Conservation (phyloP, 1,140 invertebrate genomes). For the Neuroterus valhalla region DNA sequence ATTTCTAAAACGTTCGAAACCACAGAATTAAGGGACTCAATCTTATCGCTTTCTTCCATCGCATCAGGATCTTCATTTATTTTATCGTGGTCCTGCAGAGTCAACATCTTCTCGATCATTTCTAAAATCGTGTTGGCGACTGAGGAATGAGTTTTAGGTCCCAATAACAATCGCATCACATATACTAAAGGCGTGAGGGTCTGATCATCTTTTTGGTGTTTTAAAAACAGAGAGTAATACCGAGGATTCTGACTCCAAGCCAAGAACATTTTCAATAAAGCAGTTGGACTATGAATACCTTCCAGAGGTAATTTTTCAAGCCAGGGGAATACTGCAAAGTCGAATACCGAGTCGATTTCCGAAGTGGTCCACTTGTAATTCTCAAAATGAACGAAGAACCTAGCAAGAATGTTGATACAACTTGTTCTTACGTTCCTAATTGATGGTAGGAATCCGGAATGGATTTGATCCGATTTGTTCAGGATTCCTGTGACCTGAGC, state of each 20-base stretch:
- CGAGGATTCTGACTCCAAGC: constrained; percentile 86
- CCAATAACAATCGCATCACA: constrained; percentile 82
- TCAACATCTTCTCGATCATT: constrained; percentile 87
- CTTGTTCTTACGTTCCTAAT: constrained; percentile 82
- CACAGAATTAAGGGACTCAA: constrained; percentile 48
- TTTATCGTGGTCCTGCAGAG: constrained; percentile 78
- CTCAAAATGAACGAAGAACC: constrained; percentile 89
- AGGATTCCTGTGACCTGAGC: constrained; percentile 80
- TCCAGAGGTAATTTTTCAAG: constrained; percentile 86
- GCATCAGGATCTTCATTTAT: constrained; percentile 60
- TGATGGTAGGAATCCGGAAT: constrained; percentile 78
- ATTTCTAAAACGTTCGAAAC: constrained; percentile 57
- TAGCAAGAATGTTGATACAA: constrained; percentile 78
- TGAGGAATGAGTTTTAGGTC: constrained; percentile 78
- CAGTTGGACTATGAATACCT: constrained; percentile 88
- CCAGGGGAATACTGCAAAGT: constrained; percentile 88
- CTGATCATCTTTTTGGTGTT: constrained; percentile 73
- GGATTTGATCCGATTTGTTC: constrained; percentile 74
- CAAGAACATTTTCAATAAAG: constrained; percentile 85
- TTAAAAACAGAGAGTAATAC: constrained; percentile 83
- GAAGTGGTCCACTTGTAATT: constrained; percentile 82
- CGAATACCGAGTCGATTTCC: constrained; percentile 86
- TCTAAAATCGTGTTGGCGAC: constrained; percentile 85
- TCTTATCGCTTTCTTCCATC: constrained; percentile 63
- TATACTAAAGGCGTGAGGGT: constrained; percentile 78